Evolutionary conservation across 2,113 vertebrate species (phyloP).

Genomic region (Engystomops pustulosus): DNA sequence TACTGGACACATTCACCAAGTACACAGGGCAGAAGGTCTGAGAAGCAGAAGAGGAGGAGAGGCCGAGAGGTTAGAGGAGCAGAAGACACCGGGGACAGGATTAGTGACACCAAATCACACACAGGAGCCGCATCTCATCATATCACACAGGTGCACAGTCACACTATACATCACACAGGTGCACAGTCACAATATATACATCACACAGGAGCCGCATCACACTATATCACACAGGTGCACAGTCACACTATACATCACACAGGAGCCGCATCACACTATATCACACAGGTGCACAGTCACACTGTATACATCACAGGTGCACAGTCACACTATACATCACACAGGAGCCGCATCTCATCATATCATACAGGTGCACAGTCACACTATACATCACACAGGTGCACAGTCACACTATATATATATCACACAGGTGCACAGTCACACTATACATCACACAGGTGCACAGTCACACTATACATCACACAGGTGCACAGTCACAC

Average conservation of each 20-base stretch:
- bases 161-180: neutral
- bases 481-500: neutral
- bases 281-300: too few species aligned
- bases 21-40: conserved; percentile 94
- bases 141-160: neutral
- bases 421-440: neutral
- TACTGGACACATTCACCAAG: conserved; percentile 93
- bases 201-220: neutral
- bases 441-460: neutral
- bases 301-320: too few species aligned
- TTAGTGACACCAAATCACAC: neutral
- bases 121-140: neutral
- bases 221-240: too few species aligned
- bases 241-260: too few species aligned
- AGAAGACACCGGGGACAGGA: rapidly evolving
- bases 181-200: too few species aligned
- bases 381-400: neutral
- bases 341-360: neutral
- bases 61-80: neutral
- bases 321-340: neutral
- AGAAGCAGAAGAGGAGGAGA: neutral
- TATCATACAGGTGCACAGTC: neutral
- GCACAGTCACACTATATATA: neutral
- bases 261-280: neutral
- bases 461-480: too few species aligned